phyloP scores from a whole-genome alignment of 2,888 invertebrate genomes.

The Pachymerium ferrugineum region DNA sequence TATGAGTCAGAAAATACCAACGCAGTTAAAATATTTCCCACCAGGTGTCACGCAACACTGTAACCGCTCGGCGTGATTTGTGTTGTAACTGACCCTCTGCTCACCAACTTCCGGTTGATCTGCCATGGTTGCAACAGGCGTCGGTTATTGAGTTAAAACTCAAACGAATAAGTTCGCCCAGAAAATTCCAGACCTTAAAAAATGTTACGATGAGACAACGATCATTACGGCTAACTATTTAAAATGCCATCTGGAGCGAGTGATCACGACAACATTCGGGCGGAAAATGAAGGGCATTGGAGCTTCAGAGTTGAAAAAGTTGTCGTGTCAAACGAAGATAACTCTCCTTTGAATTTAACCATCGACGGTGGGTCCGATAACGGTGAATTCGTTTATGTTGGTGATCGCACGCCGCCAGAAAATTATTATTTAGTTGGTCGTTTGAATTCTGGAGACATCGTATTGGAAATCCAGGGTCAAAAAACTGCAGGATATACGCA shows the following conservation, averaged over 20 bases:
- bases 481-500: slow-evolving; percentile 56
- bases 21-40: too few species aligned
- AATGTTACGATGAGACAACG: not conserved
- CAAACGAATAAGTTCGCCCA: too few species aligned
- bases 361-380: slow-evolving; percentile 53
- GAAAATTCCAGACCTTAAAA: too few species aligned
- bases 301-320: slow-evolving; percentile 43
- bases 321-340: slow-evolving; percentile 48
- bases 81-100: too few species aligned
- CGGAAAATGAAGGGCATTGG: not conserved
- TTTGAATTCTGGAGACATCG: slow-evolving; percentile 46
- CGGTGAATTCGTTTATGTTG: slow-evolving; percentile 48
- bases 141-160: too few species aligned
- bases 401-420: slow-evolving; percentile 40
- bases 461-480: slow-evolving; percentile 55
- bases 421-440: slow-evolving; percentile 23
- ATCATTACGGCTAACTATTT: not conserved
- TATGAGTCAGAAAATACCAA: too few species aligned
- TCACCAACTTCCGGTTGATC: too few species aligned
- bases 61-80: too few species aligned
- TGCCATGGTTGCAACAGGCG: too few species aligned
- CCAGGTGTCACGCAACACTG: too few species aligned
- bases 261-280: not conserved
- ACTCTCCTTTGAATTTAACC: slow-evolving; percentile 48
- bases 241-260: slow-evolving; percentile 1